Evolutionary conservation across 2,113 vertebrate genomes (phyloP).

Genomic region (Platysternon megacephalum): DNA sequence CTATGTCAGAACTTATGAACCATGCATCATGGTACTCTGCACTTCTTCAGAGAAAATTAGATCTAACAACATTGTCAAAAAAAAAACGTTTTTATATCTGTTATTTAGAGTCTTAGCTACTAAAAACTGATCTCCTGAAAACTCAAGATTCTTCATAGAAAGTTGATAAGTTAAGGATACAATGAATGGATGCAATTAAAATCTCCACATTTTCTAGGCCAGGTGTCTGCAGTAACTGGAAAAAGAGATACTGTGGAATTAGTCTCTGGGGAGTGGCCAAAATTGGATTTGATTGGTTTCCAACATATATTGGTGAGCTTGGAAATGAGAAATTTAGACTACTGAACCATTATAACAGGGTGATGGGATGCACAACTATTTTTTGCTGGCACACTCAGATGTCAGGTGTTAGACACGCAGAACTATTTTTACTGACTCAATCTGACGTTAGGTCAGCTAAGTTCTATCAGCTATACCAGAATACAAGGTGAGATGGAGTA

Average conservation of each 20-base stretch:
- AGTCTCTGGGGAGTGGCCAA: neutral
- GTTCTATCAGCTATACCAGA: neutral
- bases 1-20: neutral
- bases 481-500: neutral
- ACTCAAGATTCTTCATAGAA: neutral
- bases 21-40: neutral
- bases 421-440: neutral
- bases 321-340: neutral
- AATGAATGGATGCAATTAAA: neutral
- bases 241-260: neutral
- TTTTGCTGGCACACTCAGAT: neutral
- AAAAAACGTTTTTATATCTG: neutral
- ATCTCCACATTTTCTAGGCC: neutral
- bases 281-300: neutral
- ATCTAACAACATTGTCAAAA: neutral
- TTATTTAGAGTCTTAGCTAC: neutral
- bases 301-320: neutral
- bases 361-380: neutral
- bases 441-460: neutral
- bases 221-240: neutral
- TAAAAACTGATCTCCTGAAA: neutral
- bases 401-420: neutral
- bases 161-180: neutral
- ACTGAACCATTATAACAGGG: neutral
- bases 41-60: constrained; percentile 6